Evolutionary conservation across 2,113 vertebrate genomes (phyloP).

Genomic region (Pagrus major): DNA sequence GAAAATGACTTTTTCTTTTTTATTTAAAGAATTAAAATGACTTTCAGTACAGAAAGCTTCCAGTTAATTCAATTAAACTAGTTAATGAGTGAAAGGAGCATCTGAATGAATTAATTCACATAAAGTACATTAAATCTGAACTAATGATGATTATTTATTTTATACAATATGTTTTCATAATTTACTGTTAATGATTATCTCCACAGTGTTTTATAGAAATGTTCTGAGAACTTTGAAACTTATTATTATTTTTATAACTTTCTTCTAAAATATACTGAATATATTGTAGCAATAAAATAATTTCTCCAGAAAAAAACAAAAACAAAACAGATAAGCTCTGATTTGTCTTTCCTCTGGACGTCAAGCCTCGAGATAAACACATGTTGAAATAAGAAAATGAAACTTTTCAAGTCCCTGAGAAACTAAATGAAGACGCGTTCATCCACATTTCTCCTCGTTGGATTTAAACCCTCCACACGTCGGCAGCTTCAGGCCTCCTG

Average conservation of each 20-base stretch:
- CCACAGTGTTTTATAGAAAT: not conserved
- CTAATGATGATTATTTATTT: too few species aligned
- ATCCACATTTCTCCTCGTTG: too few species aligned
- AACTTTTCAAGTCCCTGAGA: not conserved
- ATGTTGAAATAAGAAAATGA: too few species aligned
- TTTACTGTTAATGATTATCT: not conserved
- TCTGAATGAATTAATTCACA: not conserved
- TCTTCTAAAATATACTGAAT: not conserved
- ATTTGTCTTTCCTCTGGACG: too few species aligned
- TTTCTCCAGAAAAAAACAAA: too few species aligned
- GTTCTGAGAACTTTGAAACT: not conserved
- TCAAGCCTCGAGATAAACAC: too few species aligned
- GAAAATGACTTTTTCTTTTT: too few species aligned
- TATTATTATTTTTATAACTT: not conserved
- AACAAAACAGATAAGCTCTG: too few species aligned
- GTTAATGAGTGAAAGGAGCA: not conserved
- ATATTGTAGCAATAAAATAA: not conserved
- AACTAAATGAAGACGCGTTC: not conserved
- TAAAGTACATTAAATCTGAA: not conserved
- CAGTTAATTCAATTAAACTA: not conserved
- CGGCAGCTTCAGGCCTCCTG: not conserved
- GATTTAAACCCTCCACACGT: not conserved
- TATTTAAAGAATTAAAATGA: not conserved
- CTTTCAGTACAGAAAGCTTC: not conserved
- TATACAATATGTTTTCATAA: not conserved